Base-by-base conservation (phyloP, 2,888 invertebrate genomes). In the Leucophenga montana region DNA sequence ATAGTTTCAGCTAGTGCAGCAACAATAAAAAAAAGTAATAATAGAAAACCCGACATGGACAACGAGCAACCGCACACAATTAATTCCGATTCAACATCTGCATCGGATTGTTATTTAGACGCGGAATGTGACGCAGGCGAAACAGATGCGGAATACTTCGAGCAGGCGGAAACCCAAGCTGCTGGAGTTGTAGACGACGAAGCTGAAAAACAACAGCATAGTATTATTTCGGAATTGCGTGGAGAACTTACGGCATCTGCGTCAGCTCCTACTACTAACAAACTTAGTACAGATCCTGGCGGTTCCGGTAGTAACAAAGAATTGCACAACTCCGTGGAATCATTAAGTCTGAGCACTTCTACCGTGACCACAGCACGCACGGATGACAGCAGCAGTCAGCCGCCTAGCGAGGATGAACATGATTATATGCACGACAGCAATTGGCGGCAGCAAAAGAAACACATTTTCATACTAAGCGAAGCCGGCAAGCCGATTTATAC, bases 401-500 rank as follows among this genome's bases (percentile, higher is more conserved):
- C 22, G 76, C 85, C 50, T 91, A 91, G 72, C 9, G 62, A 64
- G 5, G 62, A 64, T 92, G 59, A 70, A 9, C 91, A 91, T 77
- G 84, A 85, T 64, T 94, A 93, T 77, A 87, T 93, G 68, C 92
- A 91, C 78, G 92, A 93, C 78, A 92, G 92, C 53, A 92, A 93
- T 71, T 95, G 97, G 93, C 91, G 94, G 22, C 91, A 92, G 53
- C 94, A 95, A 82, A 93, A 93, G 72, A 97, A 97, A 86, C 98
- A 98, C 89, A 92, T 99, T 39, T 98, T 99, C 87, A 95, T 99
- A 78, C 88, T 98, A 44, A 98, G 98, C 88, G 94, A 96, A 82
- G 97, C 98, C 13, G 98, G 98, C 1, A 99, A 99, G 89, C 98
- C 98, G 16, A 96, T 99, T 78, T 99, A 98, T 89, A 95, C 97